phyloP scores from a whole-genome alignment of 1,140 invertebrate species.

The Metaphire vulgaris region DNA sequence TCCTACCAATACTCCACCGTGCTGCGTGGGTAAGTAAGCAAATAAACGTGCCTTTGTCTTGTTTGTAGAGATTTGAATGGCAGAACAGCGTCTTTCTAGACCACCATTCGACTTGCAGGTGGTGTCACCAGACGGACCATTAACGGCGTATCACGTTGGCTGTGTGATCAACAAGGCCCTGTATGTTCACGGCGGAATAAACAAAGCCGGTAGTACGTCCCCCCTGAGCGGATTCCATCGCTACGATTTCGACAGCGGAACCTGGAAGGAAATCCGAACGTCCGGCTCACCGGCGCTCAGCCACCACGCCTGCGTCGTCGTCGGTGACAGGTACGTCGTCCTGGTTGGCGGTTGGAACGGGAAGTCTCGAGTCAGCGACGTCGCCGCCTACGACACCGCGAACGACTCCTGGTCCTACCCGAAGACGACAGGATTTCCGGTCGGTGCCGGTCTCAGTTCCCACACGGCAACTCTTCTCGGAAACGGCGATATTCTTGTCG shows the following conservation, averaged over 20 bases:
- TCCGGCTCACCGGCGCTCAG: constrained; percentile 38
- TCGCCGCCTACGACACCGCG: constrained; percentile 42
- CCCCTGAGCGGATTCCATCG: constrained; percentile 41
- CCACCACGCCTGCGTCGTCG: constrained; percentile 43
- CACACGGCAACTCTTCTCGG: constrained; percentile 40
- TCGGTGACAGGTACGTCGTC: constrained; percentile 41
- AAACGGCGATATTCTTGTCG: constrained; percentile 41
- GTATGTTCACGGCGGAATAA: constrained; percentile 46
- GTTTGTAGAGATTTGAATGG: neutral
- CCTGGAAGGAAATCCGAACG: constrained; percentile 13
- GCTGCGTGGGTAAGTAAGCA: too few species aligned
- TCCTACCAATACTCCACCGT: too few species aligned
- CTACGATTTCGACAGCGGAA: constrained; percentile 32
- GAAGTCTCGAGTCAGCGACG: constrained; percentile 35
- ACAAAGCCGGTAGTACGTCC: constrained; percentile 32
- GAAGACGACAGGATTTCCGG: constrained; percentile 41
- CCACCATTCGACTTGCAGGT: constrained; percentile 30
- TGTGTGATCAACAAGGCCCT: constrained; percentile 35
- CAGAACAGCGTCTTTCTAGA: neutral
- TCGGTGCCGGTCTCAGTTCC: constrained; percentile 47
- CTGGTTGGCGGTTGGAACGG: constrained; percentile 52
- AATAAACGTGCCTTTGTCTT: too few species aligned
- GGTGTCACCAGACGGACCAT: constrained; percentile 39
- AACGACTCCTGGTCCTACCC: constrained; percentile 36
- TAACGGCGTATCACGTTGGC: constrained; percentile 37